Percentiles rank a stretch among this genome's conserved stretches.
Conservation (phyloP, 2,888 invertebrate species). For the Agrypnus murinus region DNA sequence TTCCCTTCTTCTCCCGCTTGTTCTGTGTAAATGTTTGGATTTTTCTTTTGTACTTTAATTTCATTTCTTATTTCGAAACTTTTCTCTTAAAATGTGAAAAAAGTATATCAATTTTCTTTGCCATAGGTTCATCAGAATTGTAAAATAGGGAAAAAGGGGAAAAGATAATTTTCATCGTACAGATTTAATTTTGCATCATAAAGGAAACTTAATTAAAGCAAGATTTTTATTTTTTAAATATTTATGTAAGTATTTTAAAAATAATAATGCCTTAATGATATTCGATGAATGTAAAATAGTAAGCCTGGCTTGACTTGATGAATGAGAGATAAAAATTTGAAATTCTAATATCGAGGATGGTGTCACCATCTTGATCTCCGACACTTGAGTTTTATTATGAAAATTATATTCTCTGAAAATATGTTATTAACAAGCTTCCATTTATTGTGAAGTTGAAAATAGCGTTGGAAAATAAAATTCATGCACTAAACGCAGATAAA, state of each 20-base stretch:
- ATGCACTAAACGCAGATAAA: too few relatives aligned
- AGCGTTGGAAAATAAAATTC: too few relatives aligned
- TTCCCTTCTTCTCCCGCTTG: constrained; percentile 7
- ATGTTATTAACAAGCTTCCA: constrained; percentile 19
- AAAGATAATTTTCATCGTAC: neutral
- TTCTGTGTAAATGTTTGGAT: constrained; percentile 35
- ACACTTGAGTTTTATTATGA: constrained; percentile 27
- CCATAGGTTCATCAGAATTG: neutral
- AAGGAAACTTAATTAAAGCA: too few relatives aligned
- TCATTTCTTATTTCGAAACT: constrained; percentile 4
- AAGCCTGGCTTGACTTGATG: constrained; percentile 31
- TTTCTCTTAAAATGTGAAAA: constrained; percentile 13
- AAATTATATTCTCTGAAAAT: constrained; percentile 22
- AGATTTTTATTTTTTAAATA: neutral
- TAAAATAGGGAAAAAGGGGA: neutral
- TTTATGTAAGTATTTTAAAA: neutral
- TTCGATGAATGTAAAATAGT: constrained; percentile 47
- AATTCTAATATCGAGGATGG: constrained; percentile 48
- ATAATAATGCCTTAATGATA: constrained; percentile 37
- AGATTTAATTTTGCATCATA: neutral
- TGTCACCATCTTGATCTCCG: constrained; percentile 29
- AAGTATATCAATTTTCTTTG: constrained; percentile 7
- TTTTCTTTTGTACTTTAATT: constrained; percentile 43
- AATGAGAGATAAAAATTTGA: constrained; percentile 50
- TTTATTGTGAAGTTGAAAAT: neutral